These are phyloP conservation scores for Heliconius nattereri DNA, from an alignment of 1,140 invertebrate species.

Conservation along the genomic window DNA sequence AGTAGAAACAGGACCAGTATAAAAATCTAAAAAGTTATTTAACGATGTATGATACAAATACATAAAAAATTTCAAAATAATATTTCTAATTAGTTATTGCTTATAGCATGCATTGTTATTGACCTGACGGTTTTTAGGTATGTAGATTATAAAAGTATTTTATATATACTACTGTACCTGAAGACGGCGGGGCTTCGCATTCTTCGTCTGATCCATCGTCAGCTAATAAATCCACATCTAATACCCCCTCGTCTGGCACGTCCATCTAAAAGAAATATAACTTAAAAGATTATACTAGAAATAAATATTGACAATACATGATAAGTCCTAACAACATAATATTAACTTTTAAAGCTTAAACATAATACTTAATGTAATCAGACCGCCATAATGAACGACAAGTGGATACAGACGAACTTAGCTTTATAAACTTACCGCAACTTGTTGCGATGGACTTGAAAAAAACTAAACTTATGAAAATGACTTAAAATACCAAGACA, in stretches of 20 bases:
- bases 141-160: not conserved
- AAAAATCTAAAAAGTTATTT: conserved; percentile 59
- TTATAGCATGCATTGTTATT: not conserved
- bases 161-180: conserved; percentile 53
- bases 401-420: conserved; percentile 61
- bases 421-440: conserved; percentile 73
- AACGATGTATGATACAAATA: not conserved
- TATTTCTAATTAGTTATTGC: not conserved
- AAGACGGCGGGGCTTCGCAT: conserved; percentile 76
- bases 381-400: conserved; percentile 79
- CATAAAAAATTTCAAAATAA: no score
- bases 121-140: not conserved
- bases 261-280: conserved; percentile 67
- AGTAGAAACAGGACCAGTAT: conserved; percentile 80
- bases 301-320: not conserved
- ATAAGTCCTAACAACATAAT: not conserved
- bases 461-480: conserved; percentile 56
- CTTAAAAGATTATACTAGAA: not conserved
- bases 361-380: conserved; percentile 60
- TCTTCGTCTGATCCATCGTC: conserved; percentile 79
- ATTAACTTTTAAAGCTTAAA: conserved; percentile 34
- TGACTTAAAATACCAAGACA: conserved; percentile 43
- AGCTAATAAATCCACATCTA: conserved; percentile 76
- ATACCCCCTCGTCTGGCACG: conserved; percentile 72
- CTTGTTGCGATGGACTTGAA: conserved; percentile 66